A percentile compares a stretch with the other conserved stretches of the same genome.
These are phyloP conservation scores for Oophaga sylvatica DNA, from an alignment of 2,797 vertebrate genomes.

Conservation along the genomic window DNA sequence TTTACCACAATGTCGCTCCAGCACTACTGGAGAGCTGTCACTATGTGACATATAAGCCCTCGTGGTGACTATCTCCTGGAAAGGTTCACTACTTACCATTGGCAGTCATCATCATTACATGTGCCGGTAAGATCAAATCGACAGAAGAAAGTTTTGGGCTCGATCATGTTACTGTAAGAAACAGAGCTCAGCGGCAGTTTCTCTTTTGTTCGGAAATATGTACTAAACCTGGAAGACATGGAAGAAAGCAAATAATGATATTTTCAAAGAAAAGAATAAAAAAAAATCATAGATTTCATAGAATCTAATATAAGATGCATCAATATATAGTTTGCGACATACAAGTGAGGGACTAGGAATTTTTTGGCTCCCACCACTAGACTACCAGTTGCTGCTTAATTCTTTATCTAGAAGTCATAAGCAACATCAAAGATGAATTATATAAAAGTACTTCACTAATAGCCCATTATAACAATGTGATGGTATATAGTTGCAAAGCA, in stretches of 20 bases:
- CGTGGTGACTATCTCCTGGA: constrained; percentile 2
- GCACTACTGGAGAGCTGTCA: background rate
- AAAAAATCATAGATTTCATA: background rate
- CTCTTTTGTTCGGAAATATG: constrained; percentile 96
- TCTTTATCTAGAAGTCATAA: too few relatives aligned
- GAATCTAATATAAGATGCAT: background rate
- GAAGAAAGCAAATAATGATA: background rate
- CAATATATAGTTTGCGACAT: background rate
- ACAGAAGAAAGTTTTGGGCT: constrained; percentile 88
- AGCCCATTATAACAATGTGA: background rate
- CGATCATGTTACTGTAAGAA: constrained; percentile 87
- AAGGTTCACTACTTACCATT: constrained; percentile 79
- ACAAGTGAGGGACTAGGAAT: too few relatives aligned
- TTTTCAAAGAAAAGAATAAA: background rate
- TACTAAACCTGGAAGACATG: constrained; percentile 86
- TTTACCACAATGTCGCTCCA: too few relatives aligned
- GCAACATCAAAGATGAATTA: too few relatives aligned
- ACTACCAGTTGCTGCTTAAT: too few relatives aligned
- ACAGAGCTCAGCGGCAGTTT: constrained; percentile 90
- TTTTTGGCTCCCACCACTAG: too few relatives aligned
- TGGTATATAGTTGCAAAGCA: background rate
- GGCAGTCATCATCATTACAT: constrained; percentile 92
- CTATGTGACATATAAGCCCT: background rate
- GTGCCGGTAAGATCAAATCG: constrained; percentile 95
- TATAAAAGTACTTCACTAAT: background rate